Evolutionary conservation across 2,888 invertebrate genomes (phyloP), one percentile per base, ranked within the genome.

Genomic region (Rotaria socialis): DNA sequence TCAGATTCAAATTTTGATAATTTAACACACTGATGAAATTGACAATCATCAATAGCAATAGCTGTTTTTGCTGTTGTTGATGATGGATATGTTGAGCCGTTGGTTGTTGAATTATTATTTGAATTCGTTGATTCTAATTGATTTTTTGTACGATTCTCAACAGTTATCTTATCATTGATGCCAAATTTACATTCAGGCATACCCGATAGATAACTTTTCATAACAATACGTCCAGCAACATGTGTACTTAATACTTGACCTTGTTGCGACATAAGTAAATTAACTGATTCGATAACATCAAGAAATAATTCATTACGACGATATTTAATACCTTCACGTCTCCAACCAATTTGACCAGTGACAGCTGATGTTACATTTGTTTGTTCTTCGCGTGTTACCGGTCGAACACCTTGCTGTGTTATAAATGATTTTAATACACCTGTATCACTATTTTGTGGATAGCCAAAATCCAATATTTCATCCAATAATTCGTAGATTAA

Each of bases 101-200:
- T 35, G 14, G n/a, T 43, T n/a, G 80, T 10, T 24, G 55, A 47
- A 8, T 67, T 85, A 47, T 87, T 95, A 94, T 3, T 95, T 95
- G 90, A 95, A 95, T 0, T 95, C 80, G 87, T 52, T 19, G 87
- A 47, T n/a, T 52, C 58, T 41, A 43, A 43, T 41, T 75, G 47
- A 80, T 22, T 43, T 80, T 80, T 80, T 47, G 47, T 47, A 47
- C 80, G 80, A 80, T 80, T 80, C 90, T 99, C 99, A 96, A 99
- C 96, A 11, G 98, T 96, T 87, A 99, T 96, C 92, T 99, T 99
- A 91, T 99, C 99, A 90, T 99, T 99, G 90, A 99, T 98, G n/a
- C 99, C 99, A 91, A 93, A 99, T 93, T 99, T 99, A 93, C 99
- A 99, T 92, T 99, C 99, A 0, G 99, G 99, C 99, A 99, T 99